Evolutionary conservation across 2,113 vertebrate genomes (phyloP).

Genomic region (Carettochelys insculpta): DNA sequence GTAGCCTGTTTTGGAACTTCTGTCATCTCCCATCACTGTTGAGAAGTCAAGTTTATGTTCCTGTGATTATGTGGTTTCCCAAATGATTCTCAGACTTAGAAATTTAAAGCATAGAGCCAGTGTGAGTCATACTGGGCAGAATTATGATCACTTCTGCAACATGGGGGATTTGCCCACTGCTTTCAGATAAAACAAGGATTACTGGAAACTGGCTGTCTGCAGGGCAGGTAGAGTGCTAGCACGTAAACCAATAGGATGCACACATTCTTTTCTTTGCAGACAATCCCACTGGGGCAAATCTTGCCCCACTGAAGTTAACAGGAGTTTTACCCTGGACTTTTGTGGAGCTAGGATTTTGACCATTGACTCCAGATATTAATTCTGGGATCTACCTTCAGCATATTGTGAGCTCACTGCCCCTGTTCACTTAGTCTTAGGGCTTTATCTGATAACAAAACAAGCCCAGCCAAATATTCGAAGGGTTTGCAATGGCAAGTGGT

Average conservation of each 20-base stretch:
- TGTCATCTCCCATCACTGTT: background rate
- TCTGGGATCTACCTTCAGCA: background rate
- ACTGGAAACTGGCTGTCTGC: background rate
- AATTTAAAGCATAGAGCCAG: background rate
- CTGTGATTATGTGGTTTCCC: background rate
- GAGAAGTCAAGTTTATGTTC: background rate
- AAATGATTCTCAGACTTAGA: background rate
- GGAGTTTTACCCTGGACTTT: background rate
- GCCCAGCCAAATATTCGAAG: constrained; percentile 27
- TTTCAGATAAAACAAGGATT: background rate
- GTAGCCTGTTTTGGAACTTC: background rate
- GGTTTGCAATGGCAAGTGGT: constrained; percentile 14
- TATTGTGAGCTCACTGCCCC: background rate
- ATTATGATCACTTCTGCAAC: background rate
- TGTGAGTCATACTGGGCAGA: background rate
- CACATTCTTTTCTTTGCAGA: background rate
- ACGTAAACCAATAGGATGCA: background rate
- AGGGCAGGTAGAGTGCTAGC: background rate
- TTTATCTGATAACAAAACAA: constrained; percentile 18
- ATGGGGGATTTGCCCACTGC: background rate
- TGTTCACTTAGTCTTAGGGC: background rate
- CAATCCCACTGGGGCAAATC: background rate
- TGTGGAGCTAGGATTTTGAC: background rate
- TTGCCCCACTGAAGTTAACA: background rate
- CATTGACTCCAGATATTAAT: background rate